phyloP scores from a whole-genome alignment of 2,797 vertebrate species.

The Pseudochirops cupreus region DNA sequence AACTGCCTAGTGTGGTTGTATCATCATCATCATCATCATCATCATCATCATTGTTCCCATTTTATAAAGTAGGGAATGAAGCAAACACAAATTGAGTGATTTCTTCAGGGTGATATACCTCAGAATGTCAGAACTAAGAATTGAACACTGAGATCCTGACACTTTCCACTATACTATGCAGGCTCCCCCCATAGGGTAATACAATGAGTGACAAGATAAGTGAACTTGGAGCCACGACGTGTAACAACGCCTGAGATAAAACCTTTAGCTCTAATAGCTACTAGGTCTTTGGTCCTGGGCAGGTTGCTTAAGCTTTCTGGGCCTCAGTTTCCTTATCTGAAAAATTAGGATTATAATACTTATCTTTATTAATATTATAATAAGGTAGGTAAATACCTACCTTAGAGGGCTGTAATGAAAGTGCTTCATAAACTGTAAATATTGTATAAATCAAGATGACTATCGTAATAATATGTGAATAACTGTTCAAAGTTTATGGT shows the following conservation, averaged over 20 bases:
- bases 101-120: not conserved
- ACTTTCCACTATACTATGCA: not conserved
- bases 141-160: not conserved
- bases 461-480: not conserved
- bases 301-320: not conserved
- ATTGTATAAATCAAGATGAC: not conserved
- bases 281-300: not conserved
- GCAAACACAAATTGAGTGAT: not conserved
- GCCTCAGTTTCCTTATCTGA: not conserved
- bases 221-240: not conserved
- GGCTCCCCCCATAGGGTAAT: not conserved
- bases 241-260: not conserved
- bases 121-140: not conserved
- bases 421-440: not conserved
- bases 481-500: not conserved
- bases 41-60: not conserved
- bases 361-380: not conserved
- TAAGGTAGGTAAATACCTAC: not conserved
- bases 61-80: not conserved
- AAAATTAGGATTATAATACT: not conserved
- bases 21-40: too few species aligned
- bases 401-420: not conserved
- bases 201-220: not conserved
- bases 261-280: not conserved
- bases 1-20: not conserved